These are phyloP conservation scores for Orestias chungarensis DNA, from an alignment of 2,797 vertebrate species.

Conservation along the genomic window DNA sequence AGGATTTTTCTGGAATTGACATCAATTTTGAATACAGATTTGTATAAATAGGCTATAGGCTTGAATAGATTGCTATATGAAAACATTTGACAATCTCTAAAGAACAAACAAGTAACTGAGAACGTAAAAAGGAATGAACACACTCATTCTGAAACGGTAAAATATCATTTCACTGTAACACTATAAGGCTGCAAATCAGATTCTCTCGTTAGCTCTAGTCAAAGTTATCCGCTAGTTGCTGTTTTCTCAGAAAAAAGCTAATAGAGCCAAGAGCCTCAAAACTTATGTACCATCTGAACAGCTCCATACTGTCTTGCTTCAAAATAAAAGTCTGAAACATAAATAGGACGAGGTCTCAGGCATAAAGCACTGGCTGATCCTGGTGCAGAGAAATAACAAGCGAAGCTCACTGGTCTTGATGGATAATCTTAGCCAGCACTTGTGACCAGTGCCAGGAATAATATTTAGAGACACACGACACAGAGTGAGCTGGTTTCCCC, in stretches of 20 bases:
- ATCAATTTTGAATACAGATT: no score
- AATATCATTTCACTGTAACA: background rate
- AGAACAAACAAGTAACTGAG: background rate
- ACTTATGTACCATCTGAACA: background rate
- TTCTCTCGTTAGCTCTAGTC: background rate
- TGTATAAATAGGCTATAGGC: no score
- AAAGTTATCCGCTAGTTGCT: background rate
- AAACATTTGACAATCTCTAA: no score
- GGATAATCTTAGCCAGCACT: slow-evolving; percentile 25
- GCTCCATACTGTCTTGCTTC: background rate
- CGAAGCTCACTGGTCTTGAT: slow-evolving; percentile 20
- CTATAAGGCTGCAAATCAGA: background rate
- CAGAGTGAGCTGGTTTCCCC: slow-evolving; percentile 43
- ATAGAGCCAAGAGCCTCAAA: background rate
- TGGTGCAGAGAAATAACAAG: background rate
- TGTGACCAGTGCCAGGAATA: slow-evolving; percentile 36
- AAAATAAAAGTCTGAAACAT: background rate
- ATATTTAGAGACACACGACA: slow-evolving; percentile 57
- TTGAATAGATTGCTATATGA: no score
- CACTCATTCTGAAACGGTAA: background rate
- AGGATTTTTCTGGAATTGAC: no score
- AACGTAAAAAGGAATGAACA: background rate
- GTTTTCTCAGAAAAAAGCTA: background rate
- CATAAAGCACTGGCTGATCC: background rate
- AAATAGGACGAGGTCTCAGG: background rate